Evolutionary conservation across 2,797 vertebrate genomes (phyloP), one percentile per base, ranked within the genome.

Genomic region (Denticeps clupeoides): DNA sequence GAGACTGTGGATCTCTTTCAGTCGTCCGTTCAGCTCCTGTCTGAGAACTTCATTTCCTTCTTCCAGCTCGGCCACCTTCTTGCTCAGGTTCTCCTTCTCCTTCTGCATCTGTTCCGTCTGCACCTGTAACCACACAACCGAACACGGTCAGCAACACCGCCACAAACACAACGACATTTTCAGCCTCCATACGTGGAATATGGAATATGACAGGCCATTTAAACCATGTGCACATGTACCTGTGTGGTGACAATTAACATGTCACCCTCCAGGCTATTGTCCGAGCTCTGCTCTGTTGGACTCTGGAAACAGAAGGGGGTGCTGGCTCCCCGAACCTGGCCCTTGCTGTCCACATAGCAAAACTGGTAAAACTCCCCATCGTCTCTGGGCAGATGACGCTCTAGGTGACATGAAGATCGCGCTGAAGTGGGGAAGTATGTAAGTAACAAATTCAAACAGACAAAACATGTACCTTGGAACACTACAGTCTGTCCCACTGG

Each of bases 281-380:
- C 76, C 1, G 46, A 2, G 49, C 71, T 83, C 19, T 55, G 56
- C 55, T 78, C 76, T n/a, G 9, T 49, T 2, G 59, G 35, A 21
- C 49, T 65, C 47, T 64, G 70, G 72, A 97, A 90, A 47, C 86
- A 87, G 75, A 97, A 95, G 4, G 91, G 86, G 3, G 81, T 79
- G 25, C 93, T 97, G 59, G 86, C 87, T 54, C 91, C 93, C 29
- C 80, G 77, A 40, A 97, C 83, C 44, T 82, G 55, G 0, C 87
- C 86, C 0, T 59, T 64, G 15, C 65, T 72, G 71, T 91, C 88
- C 1, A 96, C 47, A 26, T 96, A 97, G 73, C 92, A 97, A 81
- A 97, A 97, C 80, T 97, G 93, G 67, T 95, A 97, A 65, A 88
- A 86, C 44, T 88, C 82, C 0, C 83, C 74, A 16, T 89, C 86